Percentiles rank a stretch among this genome's conserved stretches.
phyloP scores from a whole-genome alignment of 2,888 invertebrate genomes.

The Chelonus formosanus region DNA sequence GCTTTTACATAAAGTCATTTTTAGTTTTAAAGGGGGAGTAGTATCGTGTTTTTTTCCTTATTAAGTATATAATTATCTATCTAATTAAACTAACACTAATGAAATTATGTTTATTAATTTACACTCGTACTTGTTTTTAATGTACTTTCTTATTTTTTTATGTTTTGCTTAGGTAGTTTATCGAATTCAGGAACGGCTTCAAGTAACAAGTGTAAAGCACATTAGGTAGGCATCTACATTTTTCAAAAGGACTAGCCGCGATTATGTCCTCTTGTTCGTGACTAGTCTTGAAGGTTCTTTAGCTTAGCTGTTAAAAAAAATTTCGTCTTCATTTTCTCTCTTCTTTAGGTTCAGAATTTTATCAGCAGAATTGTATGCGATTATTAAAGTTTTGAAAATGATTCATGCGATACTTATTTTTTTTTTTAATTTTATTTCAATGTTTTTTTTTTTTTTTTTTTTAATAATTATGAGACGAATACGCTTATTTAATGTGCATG shows the following conservation, averaged over 20 bases:
- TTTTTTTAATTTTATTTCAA: constrained; percentile 16
- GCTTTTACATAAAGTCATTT: too few species aligned
- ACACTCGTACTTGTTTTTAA: too few species aligned
- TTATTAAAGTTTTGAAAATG: not conserved
- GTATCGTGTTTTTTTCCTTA: too few species aligned
- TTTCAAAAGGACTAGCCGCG: constrained; percentile 37
- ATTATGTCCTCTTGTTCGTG: constrained; percentile 38
- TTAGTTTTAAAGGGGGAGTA: too few species aligned
- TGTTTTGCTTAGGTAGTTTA: not conserved
- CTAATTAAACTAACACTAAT: too few species aligned
- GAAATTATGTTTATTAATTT: too few species aligned
- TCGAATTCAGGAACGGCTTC: constrained; percentile 11
- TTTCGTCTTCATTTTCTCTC: not conserved
- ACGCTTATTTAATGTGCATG: constrained; percentile 28
- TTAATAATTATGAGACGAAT: constrained; percentile 16
- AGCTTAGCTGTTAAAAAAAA: not conserved
- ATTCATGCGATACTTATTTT: not conserved
- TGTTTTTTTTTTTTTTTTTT: constrained; percentile 12
- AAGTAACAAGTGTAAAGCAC: constrained; percentile 38
- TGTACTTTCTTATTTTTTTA: too few species aligned
- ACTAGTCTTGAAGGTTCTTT: constrained; percentile 38
- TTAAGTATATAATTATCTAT: too few species aligned
- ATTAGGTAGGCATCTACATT: constrained; percentile 35
- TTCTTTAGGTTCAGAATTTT: not conserved
- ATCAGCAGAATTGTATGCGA: constrained; percentile 1